Conservation (phyloP, 2,113 vertebrate species). For the Jaculus jaculus region DNA sequence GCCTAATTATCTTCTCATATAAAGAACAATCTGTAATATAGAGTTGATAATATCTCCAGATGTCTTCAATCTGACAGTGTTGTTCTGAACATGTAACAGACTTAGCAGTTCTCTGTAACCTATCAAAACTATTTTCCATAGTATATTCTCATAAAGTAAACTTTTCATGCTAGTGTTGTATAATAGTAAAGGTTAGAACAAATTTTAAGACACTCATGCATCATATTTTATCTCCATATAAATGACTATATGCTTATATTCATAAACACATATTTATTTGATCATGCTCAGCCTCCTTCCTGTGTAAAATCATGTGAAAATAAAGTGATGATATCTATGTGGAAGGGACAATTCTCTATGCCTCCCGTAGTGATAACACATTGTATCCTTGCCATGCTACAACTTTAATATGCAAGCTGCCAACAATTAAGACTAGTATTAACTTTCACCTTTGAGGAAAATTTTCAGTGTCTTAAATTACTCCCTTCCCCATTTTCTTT, state of each 20-base stretch:
- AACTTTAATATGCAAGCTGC: too few species aligned
- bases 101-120: slow-evolving; percentile 8
- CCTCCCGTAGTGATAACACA: too few species aligned
- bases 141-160: not conserved
- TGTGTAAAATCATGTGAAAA: not conserved
- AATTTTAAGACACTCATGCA: not conserved
- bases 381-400: too few species aligned
- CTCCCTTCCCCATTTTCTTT: too few species aligned
- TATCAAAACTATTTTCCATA: not conserved
- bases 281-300: not conserved
- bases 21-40: slow-evolving; percentile 43
- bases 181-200: not conserved
- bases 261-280: not conserved
- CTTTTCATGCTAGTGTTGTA: not conserved
- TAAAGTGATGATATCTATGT: not conserved
- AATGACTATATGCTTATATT: not conserved
- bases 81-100: slow-evolving; percentile 17
- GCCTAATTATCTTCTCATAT: slow-evolving; percentile 59
- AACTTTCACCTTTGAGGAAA: too few species aligned
- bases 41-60: not conserved
- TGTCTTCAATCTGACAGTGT: slow-evolving; percentile 22
- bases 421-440: too few species aligned
- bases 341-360: not conserved
- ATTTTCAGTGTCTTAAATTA: too few species aligned
- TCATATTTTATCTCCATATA: not conserved